phyloP scores from a whole-genome alignment of 2,113 vertebrate species.

The Apteryx mantelli region DNA sequence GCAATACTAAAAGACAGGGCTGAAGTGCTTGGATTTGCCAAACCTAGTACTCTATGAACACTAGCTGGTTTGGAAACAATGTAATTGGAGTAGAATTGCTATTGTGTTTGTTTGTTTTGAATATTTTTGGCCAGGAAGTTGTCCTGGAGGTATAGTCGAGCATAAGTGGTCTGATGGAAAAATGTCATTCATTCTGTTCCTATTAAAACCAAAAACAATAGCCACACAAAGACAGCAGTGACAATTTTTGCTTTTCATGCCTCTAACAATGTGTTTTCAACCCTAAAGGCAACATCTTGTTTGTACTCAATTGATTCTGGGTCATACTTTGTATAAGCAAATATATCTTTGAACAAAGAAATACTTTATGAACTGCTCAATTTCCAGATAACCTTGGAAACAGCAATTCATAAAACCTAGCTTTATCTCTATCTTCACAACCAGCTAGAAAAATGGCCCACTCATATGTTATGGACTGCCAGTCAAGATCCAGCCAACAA shows the following conservation, averaged over 20 bases:
- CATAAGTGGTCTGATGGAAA: constrained; percentile 66
- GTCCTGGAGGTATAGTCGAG: constrained; percentile 70
- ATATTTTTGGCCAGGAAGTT: constrained; percentile 71
- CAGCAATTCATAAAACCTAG: constrained; percentile 59
- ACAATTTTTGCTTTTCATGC: constrained; percentile 58
- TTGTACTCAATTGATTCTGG: constrained; percentile 63
- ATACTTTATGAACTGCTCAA: constrained; percentile 54
- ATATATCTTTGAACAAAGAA: constrained; percentile 64
- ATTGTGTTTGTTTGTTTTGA: constrained; percentile 74
- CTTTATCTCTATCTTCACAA: constrained; percentile 59
- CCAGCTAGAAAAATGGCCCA: constrained; percentile 35
- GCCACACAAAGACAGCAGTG: constrained; percentile 60
- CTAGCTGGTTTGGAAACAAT: constrained; percentile 66
- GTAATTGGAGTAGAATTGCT: constrained; percentile 71
- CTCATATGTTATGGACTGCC: not conserved
- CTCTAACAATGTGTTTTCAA: constrained; percentile 59
- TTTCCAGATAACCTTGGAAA: constrained; percentile 65
- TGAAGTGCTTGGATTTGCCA: constrained; percentile 30
- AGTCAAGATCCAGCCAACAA: not conserved
- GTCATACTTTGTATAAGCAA: constrained; percentile 63
- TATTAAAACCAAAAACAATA: constrained; percentile 70
- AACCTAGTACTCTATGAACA: constrained; percentile 64
- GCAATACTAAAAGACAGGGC: not conserved
- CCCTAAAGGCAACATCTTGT: constrained; percentile 66
- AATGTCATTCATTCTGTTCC: constrained; percentile 71